Conservation (phyloP, 2,888 invertebrate genomes). For the Nemotelus nigrinus region DNA sequence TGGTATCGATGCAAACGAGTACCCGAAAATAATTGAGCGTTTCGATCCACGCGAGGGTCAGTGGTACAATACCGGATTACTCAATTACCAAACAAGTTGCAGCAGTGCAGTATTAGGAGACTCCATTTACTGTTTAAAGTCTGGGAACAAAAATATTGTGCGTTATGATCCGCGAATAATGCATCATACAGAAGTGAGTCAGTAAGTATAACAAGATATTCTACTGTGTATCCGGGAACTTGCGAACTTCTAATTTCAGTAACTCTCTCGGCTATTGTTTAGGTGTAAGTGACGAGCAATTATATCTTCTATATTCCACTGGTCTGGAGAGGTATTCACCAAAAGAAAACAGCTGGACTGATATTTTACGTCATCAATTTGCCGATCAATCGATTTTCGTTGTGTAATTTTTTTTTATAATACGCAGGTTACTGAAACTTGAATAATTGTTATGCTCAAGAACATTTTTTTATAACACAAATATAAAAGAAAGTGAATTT, state of each 20-base stretch:
- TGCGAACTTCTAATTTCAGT: no score
- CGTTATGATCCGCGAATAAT: conserved; percentile 25
- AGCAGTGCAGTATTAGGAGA: background rate
- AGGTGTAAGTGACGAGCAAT: background rate
- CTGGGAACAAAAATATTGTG: conserved; percentile 2
- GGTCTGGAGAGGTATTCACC: background rate
- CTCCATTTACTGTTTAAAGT: conserved; percentile 25
- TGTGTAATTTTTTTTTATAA: background rate
- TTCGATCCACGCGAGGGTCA: conserved; percentile 24
- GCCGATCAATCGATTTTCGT: conserved; percentile 15
- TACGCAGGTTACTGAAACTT: no score
- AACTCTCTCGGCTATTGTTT: background rate
- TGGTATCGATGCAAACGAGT: conserved; percentile 5
- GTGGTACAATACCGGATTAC: conserved; percentile 13
- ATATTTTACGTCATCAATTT: background rate
- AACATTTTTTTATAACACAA: no score
- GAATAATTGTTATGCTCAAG: no score
- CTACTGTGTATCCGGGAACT: no score
- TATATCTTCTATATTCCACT: background rate
- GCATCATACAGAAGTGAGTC: background rate
- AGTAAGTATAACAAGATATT: no score
- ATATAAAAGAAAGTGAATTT: no score
- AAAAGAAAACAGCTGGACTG: background rate
- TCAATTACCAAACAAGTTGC: background rate
- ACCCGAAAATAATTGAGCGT: conserved; percentile 19